phyloP scores from a whole-genome alignment of 2,888 invertebrate species.

The Sialis fuliginosa region DNA sequence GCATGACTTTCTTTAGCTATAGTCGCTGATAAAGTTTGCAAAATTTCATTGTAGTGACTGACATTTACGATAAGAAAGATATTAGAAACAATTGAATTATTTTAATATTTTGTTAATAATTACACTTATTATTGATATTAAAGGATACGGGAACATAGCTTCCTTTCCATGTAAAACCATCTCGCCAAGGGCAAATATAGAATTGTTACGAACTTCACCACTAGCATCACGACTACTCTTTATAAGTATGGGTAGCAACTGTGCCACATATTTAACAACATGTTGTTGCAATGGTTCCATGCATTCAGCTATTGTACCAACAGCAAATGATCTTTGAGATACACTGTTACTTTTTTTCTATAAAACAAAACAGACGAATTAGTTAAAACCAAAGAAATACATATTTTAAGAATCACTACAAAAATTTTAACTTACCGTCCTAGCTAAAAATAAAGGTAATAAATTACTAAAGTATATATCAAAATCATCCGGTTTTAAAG shows the following conservation, averaged over 20 bases:
- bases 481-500: slow-evolving; percentile 44
- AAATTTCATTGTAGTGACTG: slow-evolving; percentile 44
- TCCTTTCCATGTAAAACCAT: slow-evolving; percentile 47
- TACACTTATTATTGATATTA: slow-evolving; percentile 2
- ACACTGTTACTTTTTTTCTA: slow-evolving; percentile 46
- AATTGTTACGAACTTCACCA: slow-evolving; percentile 58
- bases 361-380: slow-evolving; percentile 11
- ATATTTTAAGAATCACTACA: neutral
- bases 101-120: neutral
- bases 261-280: slow-evolving; percentile 35
- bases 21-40: slow-evolving; percentile 46
- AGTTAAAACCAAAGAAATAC: neutral
- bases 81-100: neutral
- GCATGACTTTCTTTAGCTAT: slow-evolving; percentile 44
- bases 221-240: slow-evolving; percentile 39
- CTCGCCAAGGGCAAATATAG: slow-evolving; percentile 59
- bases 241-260: slow-evolving; percentile 43
- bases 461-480: slow-evolving; percentile 45
- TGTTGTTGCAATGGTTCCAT: slow-evolving; percentile 40
- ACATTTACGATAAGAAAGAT: neutral
- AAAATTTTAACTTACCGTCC: slow-evolving; percentile 34
- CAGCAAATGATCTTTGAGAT: slow-evolving; percentile 50
- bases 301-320: slow-evolving; percentile 57
- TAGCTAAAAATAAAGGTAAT: slow-evolving; percentile 38
- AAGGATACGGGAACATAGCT: slow-evolving; percentile 38